A percentile compares a stretch with the other conserved stretches of the same genome.
These are phyloP conservation scores for Tineola bisselliella DNA, from an alignment of 2,888 invertebrate genomes.

Conservation along the genomic window DNA sequence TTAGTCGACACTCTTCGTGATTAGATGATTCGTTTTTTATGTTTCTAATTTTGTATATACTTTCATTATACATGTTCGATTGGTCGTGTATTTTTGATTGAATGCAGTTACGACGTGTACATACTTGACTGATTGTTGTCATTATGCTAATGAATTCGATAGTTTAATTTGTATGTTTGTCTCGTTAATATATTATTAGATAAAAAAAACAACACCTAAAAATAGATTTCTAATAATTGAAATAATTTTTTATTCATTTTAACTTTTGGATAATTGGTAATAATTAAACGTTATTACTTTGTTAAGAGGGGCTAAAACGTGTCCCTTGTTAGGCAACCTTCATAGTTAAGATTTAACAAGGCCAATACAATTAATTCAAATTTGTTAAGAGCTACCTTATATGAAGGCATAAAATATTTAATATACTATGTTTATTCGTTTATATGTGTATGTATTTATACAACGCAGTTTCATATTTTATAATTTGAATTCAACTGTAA, in stretches of 20 bases:
- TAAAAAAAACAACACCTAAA: too few species aligned
- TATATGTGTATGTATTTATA: too few species aligned
- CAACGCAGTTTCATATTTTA: too few species aligned
- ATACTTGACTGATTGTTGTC: slow-evolving; percentile 2
- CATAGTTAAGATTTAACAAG: neutral
- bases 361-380: neutral
- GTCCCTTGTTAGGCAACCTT: neutral
- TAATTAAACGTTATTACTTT: neutral
- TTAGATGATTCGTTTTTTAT: slow-evolving; percentile 55
- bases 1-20: slow-evolving; percentile 53
- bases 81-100: neutral
- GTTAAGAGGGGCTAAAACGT: neutral
- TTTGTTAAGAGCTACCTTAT: neutral
- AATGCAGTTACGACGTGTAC: neutral
- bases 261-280: too few species aligned
- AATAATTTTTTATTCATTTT: too few species aligned
- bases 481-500: too few species aligned
- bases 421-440: too few species aligned
- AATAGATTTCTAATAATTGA: too few species aligned
- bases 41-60: neutral
- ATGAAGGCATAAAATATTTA: too few species aligned
- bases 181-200: neutral
- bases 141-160: neutral
- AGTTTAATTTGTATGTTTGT: neutral
- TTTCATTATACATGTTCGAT: neutral